Base-by-base conservation (phyloP, 2,113 vertebrate species). In the Gila orcuttii region DNA sequence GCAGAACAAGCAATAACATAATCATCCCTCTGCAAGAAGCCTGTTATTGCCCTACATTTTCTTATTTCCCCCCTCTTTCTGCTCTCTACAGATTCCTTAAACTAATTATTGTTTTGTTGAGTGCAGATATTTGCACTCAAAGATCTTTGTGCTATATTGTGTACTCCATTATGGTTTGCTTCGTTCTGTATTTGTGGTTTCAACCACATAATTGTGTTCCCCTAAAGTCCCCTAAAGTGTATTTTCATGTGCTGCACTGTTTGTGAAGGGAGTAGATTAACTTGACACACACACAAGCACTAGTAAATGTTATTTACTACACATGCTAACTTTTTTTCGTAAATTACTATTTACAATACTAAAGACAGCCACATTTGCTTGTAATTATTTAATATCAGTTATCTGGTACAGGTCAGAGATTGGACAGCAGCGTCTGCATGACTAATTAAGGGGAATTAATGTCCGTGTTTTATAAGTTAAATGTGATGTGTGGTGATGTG, bases 1-100 rank as follows among this genome's bases (percentile, higher is more conserved):
- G 59, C 79, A 81, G 31, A 73, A 69, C 47, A 31, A 39, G 42
- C 21, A 73, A 73, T 57, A 83, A 39, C 15, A 73, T 25, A 83
- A 57, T 10, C 81, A 57, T 23, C 39, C 31, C 79, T 47, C 33
- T 66, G 57, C 60, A 66, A 81, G 47, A 55, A 33, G 21, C 31
- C 55, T n/a, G 7, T 80, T 62, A 80, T 28, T 80, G 79, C 59
- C 25, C 39, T 36, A 25, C 13, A 52, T 57, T 60, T 42, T 47
- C 36, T 39, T 39, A 9, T 33, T 79, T n/a, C 4, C 39, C 7
- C 11, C 36, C 59, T 64, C 25, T 64, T 28, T 19, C 8, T 9
- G 6, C 21, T 62, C 17, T 79, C 19, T 79, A 59, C 73, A 59
- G 10, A 79, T 39, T 59, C 33, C 13, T 79, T 12, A 60, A 42